Evolutionary conservation across 2,888 invertebrate species (phyloP), one percentile per base, ranked within the genome.

Genomic region (Gari tellinella): DNA sequence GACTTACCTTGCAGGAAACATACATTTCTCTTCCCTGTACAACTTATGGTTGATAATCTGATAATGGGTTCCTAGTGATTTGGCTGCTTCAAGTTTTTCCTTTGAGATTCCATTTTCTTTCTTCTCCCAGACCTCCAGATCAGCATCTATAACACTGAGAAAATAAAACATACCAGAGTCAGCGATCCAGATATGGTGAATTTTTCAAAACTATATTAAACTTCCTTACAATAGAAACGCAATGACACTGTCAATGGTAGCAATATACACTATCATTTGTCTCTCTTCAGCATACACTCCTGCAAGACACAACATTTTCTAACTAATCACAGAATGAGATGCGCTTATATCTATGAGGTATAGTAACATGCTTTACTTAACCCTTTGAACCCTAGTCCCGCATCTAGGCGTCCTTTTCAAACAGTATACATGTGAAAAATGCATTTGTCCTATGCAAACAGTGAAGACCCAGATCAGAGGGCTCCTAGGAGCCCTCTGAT

Each of bases 21-120:
- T 96, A 87, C 98, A 99, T 46, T 95, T 94, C 62, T 94, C 94
- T 77, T 97, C 95, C 55, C 98, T 94, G 90, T 96, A 98, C 14
- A 99, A 91, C 82, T 94, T 94, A 56, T 96, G 95, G 85, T 95
- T 92, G 72, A 97, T 95, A 76, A 99, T 95, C 94, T 98, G 96
- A 89, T 98, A 97, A 75, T 94, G 94, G 17, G 51, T 57, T 1
- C 96, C 96, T 83, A 94, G 95, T 1, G 79, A 65, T 43, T 83
- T 82, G 41, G 95, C 94, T 51, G 91, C 90, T 46, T 94, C 92
- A 80, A 97, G 94, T 89, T 94, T 93, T 77, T 95, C 93, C 83
- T 94, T 93, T 0, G 94, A 94, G 68, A 98, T 96, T 48, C 97
- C 97, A 49, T 90, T 88, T 49, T 73, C 73, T 10, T 31, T 31